These are phyloP conservation scores for Margaritifera margaritifera DNA, from an alignment of 2,888 invertebrate species.

Conservation along the genomic window DNA sequence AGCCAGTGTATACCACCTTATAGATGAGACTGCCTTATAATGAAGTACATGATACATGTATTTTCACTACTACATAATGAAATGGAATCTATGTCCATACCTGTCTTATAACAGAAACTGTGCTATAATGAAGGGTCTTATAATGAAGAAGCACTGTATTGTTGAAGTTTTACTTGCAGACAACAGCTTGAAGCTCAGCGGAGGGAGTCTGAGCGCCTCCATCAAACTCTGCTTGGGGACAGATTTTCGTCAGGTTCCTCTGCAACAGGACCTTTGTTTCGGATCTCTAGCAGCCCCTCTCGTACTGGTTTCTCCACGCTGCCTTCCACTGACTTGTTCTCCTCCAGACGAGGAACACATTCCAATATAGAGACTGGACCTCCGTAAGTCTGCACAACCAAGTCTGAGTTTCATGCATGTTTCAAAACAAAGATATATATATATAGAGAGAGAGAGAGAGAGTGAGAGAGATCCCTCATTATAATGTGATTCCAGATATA, in stretches of 20 bases:
- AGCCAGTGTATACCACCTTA: too few relatives aligned
- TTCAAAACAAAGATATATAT: too few relatives aligned
- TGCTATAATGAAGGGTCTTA: too few relatives aligned
- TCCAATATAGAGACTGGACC: slow-evolving; percentile 45
- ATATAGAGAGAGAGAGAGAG: too few relatives aligned
- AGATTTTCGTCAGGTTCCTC: slow-evolving; percentile 32
- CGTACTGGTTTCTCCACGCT: slow-evolving; percentile 62
- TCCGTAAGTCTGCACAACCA: slow-evolving; percentile 41
- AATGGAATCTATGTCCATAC: too few relatives aligned
- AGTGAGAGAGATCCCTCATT: too few relatives aligned
- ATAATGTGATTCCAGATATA: too few relatives aligned
- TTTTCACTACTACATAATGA: too few relatives aligned
- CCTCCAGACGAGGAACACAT: slow-evolving; percentile 34
- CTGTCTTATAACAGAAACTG: not conserved
- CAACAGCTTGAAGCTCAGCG: slow-evolving; percentile 60
- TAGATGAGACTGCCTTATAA: too few relatives aligned
- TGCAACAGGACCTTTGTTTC: slow-evolving; percentile 26
- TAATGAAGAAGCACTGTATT: too few relatives aligned
- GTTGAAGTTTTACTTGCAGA: slow-evolving; percentile 28
- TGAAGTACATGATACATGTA: too few relatives aligned
- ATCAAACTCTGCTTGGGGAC: slow-evolving; percentile 52
- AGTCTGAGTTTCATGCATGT: too few relatives aligned
- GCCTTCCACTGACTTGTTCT: slow-evolving; percentile 49
- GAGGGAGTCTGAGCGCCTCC: slow-evolving; percentile 60
- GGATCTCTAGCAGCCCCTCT: slow-evolving; percentile 47